phyloP scores from a whole-genome alignment of 2,888 invertebrate genomes.

The Thymelicus acteon region DNA sequence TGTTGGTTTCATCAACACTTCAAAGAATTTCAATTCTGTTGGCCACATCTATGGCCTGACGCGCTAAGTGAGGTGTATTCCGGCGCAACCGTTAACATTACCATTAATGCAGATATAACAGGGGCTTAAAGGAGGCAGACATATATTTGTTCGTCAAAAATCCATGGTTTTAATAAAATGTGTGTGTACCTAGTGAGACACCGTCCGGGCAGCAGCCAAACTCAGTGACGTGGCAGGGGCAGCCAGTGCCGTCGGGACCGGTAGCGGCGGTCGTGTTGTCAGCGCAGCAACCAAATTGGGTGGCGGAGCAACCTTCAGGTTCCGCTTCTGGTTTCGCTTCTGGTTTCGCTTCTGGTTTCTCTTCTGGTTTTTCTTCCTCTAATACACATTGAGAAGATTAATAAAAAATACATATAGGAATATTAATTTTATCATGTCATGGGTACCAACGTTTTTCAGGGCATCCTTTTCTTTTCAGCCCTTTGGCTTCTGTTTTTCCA shows the following conservation, averaged over 20 bases:
- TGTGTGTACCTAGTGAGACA: conserved; percentile 82
- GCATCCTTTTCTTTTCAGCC: conserved; percentile 84
- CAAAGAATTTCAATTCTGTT: no score
- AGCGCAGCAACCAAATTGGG: conserved; percentile 90
- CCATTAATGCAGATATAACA: no score
- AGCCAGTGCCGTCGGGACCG: conserved; percentile 88
- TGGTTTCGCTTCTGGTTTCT: conserved; percentile 47
- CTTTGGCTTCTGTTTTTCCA: conserved; percentile 86
- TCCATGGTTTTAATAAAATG: no score
- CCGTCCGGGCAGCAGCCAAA: conserved; percentile 92
- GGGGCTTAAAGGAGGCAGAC: no score
- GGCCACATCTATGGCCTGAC: no score
- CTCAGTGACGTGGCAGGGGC: conserved; percentile 85
- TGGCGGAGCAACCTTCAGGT: conserved; percentile 41
- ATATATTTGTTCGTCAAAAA: no score
- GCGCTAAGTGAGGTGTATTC: no score
- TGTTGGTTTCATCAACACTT: no score
- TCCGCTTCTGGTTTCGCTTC: conserved; percentile 35
- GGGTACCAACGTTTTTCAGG: conserved; percentile 62
- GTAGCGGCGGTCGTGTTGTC: conserved; percentile 86
- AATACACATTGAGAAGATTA: neutral
- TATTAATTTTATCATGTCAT: neutral
- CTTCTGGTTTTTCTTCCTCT: conserved; percentile 37
- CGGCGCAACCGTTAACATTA: no score
- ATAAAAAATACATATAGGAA: neutral